Percentiles rank a stretch among this genome's conserved stretches.
Conservation (phyloP, 2,797 vertebrate genomes). For the Pangasius djambal region DNA sequence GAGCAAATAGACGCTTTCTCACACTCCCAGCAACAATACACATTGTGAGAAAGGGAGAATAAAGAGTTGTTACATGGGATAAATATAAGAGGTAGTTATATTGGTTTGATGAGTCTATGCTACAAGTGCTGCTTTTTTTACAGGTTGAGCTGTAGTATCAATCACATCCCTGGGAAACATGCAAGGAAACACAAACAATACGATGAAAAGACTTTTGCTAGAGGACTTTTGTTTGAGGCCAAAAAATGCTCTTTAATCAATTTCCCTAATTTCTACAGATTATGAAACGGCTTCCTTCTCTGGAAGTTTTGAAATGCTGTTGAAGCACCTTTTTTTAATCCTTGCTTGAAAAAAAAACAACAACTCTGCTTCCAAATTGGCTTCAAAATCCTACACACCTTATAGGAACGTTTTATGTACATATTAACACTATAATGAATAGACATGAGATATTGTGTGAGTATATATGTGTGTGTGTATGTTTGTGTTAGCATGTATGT, state of each 20-base stretch:
- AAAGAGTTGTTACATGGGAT: conserved; percentile 45
- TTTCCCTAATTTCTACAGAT: conserved; percentile 69
- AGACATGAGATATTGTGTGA: conserved; percentile 82
- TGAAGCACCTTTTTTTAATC: conserved; percentile 83
- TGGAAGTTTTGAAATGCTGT: conserved; percentile 82
- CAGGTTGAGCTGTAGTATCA: conserved; percentile 45
- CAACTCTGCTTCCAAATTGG: conserved; percentile 63
- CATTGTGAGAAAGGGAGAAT: conserved; percentile 63
- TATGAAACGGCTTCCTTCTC: conserved; percentile 76
- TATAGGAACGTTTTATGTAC: conserved; percentile 91
- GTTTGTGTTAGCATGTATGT: conserved; percentile 64
- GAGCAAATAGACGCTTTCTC: conserved; percentile 44
- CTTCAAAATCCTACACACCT: conserved; percentile 60
- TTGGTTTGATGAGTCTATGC: conserved; percentile 73
- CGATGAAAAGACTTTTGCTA: conserved; percentile 32
- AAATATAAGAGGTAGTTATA: conserved; percentile 50
- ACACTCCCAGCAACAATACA: conserved; percentile 50
- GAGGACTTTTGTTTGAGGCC: conserved; percentile 46
- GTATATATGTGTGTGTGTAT: conserved; percentile 73
- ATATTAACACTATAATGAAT: conserved; percentile 83
- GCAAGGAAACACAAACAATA: conserved; percentile 44
- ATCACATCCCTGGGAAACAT: conserved; percentile 43
- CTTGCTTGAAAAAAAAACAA: conserved; percentile 73
- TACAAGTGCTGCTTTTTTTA: conserved; percentile 84
- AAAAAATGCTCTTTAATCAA: conserved; percentile 63